Base-by-base conservation (phyloP, 2,888 invertebrate species). In the Leptinotarsa peninsularis region DNA sequence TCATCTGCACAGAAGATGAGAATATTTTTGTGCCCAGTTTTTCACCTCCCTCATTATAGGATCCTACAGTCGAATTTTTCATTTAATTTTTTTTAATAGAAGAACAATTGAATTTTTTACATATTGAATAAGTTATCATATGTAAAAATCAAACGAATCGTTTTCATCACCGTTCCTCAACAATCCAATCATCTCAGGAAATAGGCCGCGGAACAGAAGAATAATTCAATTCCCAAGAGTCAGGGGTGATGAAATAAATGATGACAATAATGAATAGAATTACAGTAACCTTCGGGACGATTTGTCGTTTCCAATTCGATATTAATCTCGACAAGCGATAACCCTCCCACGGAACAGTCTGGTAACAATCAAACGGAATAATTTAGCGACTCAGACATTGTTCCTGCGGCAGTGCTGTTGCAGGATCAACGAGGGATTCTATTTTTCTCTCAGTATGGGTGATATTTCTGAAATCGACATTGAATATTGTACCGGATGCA, bases 301-400 rank as follows among this genome's bases (percentile, higher is more conserved):
- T 80, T 80, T 80, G 80, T 78, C 78, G 72, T 76, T 77, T 76
- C 75, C 74, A 78, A 78, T 80, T 77, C 77, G 76, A 78, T 78
- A 80, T 78, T 78, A 80, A 78, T 77, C 80, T 78, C 76, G 80
- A 78, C 78, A 77, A 76, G 76, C 75, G 77, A 77, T 80, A 78
- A 78, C 77, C 83, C 83, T 81, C 77, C 79, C 77, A 79, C 81
- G 75, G 79, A 79, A 75, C 77, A 66, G 73, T 77, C 79, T 80
- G 79, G 77, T 75, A 80, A 78, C 76, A 83, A 84, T 85, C 86
- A 86, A 85, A 86, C 83, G 81, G 86, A 86, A 86, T 86, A 85
- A 86, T 86, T 86, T 85, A 86, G 82, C 79, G 85, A 83, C 79
- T 82, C 81, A 80, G 82, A 83, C 85, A 86, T 86, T 86, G 86